These are phyloP conservation scores for Euproctis similis DNA, from an alignment of 2,888 invertebrate species.

Conservation along the genomic window DNA sequence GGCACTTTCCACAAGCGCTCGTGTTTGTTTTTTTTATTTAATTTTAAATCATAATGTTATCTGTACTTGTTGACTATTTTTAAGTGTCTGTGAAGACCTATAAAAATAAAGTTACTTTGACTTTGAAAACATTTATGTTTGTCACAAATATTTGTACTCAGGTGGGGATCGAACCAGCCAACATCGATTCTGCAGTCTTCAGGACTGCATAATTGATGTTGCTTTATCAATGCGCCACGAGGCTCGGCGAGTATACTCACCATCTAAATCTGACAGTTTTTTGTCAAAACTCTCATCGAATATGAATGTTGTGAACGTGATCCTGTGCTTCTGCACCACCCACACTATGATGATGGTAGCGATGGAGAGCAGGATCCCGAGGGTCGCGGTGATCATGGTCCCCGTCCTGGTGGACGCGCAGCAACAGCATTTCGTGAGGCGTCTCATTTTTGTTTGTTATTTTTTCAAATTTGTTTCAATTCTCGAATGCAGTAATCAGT, in stretches of 20 bases:
- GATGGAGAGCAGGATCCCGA: conserved; percentile 85
- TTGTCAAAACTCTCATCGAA: conserved; percentile 77
- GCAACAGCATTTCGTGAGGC: conserved; percentile 81
- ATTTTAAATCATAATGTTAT: too few relatives aligned
- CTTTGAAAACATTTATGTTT: too few relatives aligned
- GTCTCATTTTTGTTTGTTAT: conserved; percentile 44
- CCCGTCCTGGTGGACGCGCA: conserved; percentile 84
- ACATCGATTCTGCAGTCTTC: too few relatives aligned
- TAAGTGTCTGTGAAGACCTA: too few relatives aligned
- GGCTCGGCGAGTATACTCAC: conserved; percentile 63
- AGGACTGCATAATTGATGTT: too few relatives aligned
- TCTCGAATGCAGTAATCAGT: conserved; percentile 2
- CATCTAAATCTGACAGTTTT: conserved; percentile 78
- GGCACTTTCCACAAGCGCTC: too few relatives aligned
- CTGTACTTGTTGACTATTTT: too few relatives aligned
- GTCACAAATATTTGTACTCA: too few relatives aligned
- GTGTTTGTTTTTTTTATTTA: too few relatives aligned
- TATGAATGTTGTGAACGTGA: conserved; percentile 86
- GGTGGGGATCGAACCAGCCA: too few relatives aligned
- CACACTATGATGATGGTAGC: conserved; percentile 81
- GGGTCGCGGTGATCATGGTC: conserved; percentile 81
- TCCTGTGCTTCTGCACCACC: conserved; percentile 69
- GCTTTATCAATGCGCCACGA: too few relatives aligned
- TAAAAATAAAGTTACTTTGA: too few relatives aligned
- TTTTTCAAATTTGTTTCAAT: conserved; percentile 1